phyloP scores from a whole-genome alignment of 2,888 invertebrate species.

The Petrolisthes cinctipes region DNA sequence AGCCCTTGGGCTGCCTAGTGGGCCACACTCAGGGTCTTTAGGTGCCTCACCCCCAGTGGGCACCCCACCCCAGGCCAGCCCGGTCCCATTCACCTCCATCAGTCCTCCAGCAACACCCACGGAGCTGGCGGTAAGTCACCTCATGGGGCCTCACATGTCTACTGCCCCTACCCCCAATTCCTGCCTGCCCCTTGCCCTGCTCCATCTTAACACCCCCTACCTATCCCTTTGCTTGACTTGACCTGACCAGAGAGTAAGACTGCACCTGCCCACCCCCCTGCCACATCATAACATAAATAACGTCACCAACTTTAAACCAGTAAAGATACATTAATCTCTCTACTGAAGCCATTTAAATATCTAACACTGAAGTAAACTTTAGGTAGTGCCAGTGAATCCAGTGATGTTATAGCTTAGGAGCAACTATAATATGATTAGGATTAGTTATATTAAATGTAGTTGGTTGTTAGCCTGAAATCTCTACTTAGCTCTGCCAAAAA shows the following conservation, averaged over 20 bases:
- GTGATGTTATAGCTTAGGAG: background rate
- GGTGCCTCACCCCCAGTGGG: constrained; percentile 55
- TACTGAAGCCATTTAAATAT: constrained; percentile 7
- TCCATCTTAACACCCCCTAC: background rate
- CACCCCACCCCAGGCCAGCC: constrained; percentile 58
- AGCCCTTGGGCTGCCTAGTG: constrained; percentile 56
- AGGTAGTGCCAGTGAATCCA: constrained; percentile 1
- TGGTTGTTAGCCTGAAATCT: background rate
- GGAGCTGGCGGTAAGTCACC: constrained; percentile 57
- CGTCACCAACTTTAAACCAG: background rate
- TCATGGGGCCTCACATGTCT: constrained; percentile 35
- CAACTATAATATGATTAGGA: background rate
- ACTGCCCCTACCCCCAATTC: background rate
- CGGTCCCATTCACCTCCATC: constrained; percentile 53
- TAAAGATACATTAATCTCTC: background rate
- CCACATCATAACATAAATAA: background rate
- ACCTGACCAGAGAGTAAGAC: background rate
- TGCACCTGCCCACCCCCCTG: background rate
- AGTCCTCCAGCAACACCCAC: constrained; percentile 57
- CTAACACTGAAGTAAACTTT: background rate
- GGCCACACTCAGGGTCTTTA: constrained; percentile 51
- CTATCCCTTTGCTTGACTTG: background rate
- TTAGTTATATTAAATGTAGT: background rate
- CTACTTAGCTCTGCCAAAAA: background rate
- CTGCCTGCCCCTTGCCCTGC: constrained; percentile 18